A percentile compares a stretch with the other conserved stretches of the same genome.
Conservation (phyloP, 2,888 invertebrate genomes). For the Dryomyza anilis region DNA sequence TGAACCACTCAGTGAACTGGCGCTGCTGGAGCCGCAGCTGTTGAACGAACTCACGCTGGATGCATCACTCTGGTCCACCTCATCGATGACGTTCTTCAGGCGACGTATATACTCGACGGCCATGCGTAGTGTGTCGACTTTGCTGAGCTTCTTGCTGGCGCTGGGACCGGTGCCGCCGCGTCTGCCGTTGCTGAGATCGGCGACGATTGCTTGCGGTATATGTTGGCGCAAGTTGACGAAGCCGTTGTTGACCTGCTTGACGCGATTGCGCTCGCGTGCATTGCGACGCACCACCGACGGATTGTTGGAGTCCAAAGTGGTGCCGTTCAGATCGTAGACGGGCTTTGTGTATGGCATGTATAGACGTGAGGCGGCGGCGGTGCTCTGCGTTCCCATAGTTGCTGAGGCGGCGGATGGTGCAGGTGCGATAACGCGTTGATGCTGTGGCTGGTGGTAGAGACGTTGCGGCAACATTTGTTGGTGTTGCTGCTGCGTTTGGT, state of each 20-base stretch:
- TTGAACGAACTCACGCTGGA: slow-evolving; percentile 46
- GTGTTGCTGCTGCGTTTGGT: slow-evolving; percentile 19
- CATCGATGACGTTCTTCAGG: slow-evolving; percentile 67
- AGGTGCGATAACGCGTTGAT: slow-evolving; percentile 33
- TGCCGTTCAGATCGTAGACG: slow-evolving; percentile 22
- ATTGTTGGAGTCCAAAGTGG: slow-evolving; percentile 60
- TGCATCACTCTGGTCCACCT: slow-evolving; percentile 62
- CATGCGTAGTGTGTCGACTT: slow-evolving; percentile 85
- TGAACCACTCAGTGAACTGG: background rate
- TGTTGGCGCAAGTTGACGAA: slow-evolving; percentile 87
- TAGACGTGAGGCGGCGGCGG: background rate
- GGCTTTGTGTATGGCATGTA: slow-evolving; percentile 43
- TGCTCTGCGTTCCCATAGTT: background rate
- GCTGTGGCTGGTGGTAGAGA: slow-evolving; percentile 33
- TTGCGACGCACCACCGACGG: slow-evolving; percentile 89
- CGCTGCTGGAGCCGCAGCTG: slow-evolving; percentile 30
- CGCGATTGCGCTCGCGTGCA: slow-evolving; percentile 91
- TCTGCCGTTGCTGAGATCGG: slow-evolving; percentile 71
- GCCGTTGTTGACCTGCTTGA: slow-evolving; percentile 93
- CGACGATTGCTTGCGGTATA: slow-evolving; percentile 80
- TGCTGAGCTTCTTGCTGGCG: slow-evolving; percentile 81
- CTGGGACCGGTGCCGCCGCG: slow-evolving; percentile 67
- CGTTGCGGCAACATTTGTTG: slow-evolving; percentile 28
- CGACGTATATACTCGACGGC: slow-evolving; percentile 91
- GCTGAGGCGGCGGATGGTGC: slow-evolving; percentile 22